A percentile compares a stretch with the other conserved stretches of the same genome.
Conservation (phyloP, 2,888 invertebrate species). For the Choristoneura rosaceana region DNA sequence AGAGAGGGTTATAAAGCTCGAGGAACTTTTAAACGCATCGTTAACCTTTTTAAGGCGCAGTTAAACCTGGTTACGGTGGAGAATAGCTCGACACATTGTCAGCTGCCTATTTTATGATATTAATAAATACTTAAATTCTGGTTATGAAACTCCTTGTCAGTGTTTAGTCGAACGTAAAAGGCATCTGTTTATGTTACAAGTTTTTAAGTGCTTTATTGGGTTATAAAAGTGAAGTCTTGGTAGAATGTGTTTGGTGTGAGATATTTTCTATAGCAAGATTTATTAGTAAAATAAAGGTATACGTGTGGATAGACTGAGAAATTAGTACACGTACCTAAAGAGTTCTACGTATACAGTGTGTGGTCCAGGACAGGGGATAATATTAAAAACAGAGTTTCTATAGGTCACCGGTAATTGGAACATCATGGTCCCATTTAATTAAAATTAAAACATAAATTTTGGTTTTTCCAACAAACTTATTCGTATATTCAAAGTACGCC, state of each 20-base stretch:
- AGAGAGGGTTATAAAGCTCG: slow-evolving; percentile 37
- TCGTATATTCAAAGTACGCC: too few relatives aligned
- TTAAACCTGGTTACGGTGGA: slow-evolving; percentile 32
- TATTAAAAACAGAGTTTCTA: too few relatives aligned
- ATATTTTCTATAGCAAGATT: neutral
- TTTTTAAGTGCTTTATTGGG: slow-evolving; percentile 3
- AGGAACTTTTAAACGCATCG: slow-evolving; percentile 41
- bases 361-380: too few relatives aligned
- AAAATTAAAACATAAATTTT: too few relatives aligned
- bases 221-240: neutral
- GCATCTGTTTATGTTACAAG: slow-evolving; percentile 32
- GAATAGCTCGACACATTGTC: slow-evolving; percentile 38
- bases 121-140: slow-evolving; percentile 41
- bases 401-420: too few relatives aligned
- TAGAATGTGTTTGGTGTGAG: neutral
- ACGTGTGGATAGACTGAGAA: too few relatives aligned
- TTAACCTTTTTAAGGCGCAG: slow-evolving; percentile 41
- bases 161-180: slow-evolving; percentile 21
- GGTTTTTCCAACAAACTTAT: too few relatives aligned
- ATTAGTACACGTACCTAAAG: neutral
- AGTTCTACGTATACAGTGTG: neutral
- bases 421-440: too few relatives aligned
- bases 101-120: slow-evolving; percentile 30
- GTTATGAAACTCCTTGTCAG: slow-evolving; percentile 32
- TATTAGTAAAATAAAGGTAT: too few relatives aligned